These are phyloP conservation scores for Acanthochromis polyacanthus DNA, from an alignment of 2,113 vertebrate genomes.

Conservation along the genomic window DNA sequence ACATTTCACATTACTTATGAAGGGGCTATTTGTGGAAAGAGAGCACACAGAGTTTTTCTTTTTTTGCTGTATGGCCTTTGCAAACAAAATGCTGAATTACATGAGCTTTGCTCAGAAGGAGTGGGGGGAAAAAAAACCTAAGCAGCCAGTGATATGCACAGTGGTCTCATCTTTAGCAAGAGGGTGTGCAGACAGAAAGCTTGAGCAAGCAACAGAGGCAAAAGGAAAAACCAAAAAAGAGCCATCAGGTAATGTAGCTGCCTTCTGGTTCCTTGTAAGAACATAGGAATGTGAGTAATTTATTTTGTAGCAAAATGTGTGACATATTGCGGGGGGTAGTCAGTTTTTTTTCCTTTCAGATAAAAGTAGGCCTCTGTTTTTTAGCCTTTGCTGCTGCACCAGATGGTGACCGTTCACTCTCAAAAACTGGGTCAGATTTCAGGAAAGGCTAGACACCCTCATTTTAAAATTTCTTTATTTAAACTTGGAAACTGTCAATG, in stretches of 20 bases:
- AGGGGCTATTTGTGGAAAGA: neutral
- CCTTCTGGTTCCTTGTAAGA: constrained; percentile 26
- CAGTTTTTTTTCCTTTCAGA: constrained; percentile 5
- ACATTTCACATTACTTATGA: neutral
- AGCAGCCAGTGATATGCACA: constrained; percentile 36
- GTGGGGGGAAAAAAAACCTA: neutral
- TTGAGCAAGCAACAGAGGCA: constrained; percentile 25
- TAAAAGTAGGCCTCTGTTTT: constrained; percentile 36
- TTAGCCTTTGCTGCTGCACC: constrained; percentile 34
- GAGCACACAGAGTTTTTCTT: neutral
- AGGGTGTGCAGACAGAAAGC: constrained; percentile 35
- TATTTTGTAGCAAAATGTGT: neutral
- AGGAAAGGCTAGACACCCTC: constrained; percentile 35
- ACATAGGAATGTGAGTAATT: constrained; percentile 7
- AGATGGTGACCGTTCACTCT: constrained; percentile 34
- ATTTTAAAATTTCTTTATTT: neutral
- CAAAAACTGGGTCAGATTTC: constrained; percentile 59
- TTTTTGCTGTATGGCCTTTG: constrained; percentile 22
- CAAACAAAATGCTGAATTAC: constrained; percentile 56
- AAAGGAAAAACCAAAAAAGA: constrained; percentile 32
- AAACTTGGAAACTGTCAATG: neutral
- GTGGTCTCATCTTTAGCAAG: constrained; percentile 54
- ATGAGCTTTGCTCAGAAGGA: constrained; percentile 45
- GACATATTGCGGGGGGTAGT: neutral
- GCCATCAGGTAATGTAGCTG: neutral